Percentiles rank a stretch among this genome's conserved stretches.
Conservation (phyloP, 2,797 vertebrate genomes). For the Schizopygopsis pylzovi region DNA sequence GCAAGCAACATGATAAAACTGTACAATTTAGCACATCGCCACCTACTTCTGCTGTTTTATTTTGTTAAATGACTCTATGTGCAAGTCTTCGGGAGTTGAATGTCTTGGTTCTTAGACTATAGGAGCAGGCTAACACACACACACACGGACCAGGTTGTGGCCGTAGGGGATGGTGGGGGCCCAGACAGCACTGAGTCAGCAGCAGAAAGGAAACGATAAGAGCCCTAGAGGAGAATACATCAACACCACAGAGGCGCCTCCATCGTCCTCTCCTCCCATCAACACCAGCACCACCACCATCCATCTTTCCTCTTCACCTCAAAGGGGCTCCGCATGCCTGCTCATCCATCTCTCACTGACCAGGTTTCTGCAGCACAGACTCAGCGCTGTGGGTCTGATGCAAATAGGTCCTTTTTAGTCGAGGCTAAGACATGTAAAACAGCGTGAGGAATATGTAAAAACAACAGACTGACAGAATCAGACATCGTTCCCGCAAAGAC, state of each 20-base stretch:
- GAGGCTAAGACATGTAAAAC: constrained; percentile 62
- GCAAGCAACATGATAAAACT: neutral
- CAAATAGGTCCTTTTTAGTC: constrained; percentile 53
- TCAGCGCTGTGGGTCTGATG: constrained; percentile 51
- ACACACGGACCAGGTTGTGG: constrained; percentile 18
- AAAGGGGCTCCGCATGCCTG: constrained; percentile 50
- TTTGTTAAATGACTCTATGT: constrained; percentile 16
- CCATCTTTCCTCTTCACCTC: constrained; percentile 48
- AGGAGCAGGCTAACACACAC: constrained; percentile 14
- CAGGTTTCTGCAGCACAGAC: constrained; percentile 14
- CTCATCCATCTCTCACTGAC: constrained; percentile 55
- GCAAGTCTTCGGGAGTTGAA: neutral
- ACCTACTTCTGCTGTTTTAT: neutral
- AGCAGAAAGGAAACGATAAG: constrained; percentile 53
- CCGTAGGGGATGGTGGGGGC: constrained; percentile 26
- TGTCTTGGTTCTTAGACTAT: constrained; percentile 10
- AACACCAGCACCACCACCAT: constrained; percentile 48
- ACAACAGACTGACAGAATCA: constrained; percentile 60
- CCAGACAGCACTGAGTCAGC: constrained; percentile 57
- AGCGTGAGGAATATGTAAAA: constrained; percentile 54
- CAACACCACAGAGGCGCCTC: constrained; percentile 47
- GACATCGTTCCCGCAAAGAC: constrained; percentile 50
- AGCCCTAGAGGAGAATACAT: constrained; percentile 57
- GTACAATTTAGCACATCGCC: neutral
- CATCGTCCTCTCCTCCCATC: constrained; percentile 34